Evolutionary conservation across 35 echinoderm and acorn worm species (phyloP), one percentile per base, ranked within the genome.

Genomic region (Chiridota heheva): DNA sequence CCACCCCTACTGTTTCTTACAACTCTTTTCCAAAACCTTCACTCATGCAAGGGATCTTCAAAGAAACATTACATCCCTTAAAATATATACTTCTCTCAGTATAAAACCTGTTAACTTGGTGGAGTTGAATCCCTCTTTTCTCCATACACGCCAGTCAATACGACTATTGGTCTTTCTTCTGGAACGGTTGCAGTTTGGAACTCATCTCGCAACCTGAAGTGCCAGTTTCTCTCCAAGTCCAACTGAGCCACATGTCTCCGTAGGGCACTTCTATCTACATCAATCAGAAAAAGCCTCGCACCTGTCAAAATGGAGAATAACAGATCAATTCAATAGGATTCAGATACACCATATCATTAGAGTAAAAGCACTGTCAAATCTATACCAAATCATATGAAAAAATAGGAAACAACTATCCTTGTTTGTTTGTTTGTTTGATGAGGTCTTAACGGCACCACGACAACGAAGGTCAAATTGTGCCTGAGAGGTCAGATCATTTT

Each of bases 121-220:
- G n/a, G n/a, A n/a, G n/a, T n/a, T n/a, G n/a, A n/a, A n/a, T n/a
- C n/a, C n/a, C n/a, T n/a, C n/a, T 57, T 76, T 20, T 86, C 82
- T 32, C 72, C 86, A 76, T 96, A 77, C 7, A 77, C 63, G 25
- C 92, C 92, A 28, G 78, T 90, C 10, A 96, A 58, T 44, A 96
- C 70, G 36, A 86, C 90, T 4, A 96, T 67, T 4, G 92, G 92
- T 57, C 69, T 78, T 43, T 96, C 92, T 45, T 82, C 87, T 1
- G 78, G 53, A 0, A 68, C 73, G 40, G 90, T 96, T 20, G 92
- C 92, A 20, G 92, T 96, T 65, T 96, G 92, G 60, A 96, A 86
- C 62, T 96, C 92, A 70, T 96, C 92, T 40, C 92, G 42, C 3
- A 96, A 80, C 20, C 92, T 57, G 84, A 96, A 96, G 7, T 84